These are phyloP conservation scores for Diglossa cyanea DNA, from an alignment of 2,797 vertebrate species.

Conservation along the genomic window DNA sequence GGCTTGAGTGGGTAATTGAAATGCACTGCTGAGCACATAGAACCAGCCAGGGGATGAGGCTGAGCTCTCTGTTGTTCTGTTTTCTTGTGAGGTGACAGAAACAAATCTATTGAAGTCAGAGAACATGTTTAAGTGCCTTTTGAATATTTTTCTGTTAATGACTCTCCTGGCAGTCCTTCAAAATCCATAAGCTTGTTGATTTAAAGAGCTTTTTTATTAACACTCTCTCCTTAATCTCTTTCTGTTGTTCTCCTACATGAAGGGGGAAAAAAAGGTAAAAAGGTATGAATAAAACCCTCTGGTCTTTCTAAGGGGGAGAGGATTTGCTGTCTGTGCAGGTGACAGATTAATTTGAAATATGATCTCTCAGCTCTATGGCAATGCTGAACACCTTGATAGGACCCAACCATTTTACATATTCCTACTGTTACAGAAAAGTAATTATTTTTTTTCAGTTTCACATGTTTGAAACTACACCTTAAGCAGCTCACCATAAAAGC, in stretches of 20 bases:
- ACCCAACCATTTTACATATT: background rate
- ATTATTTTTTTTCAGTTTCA: background rate
- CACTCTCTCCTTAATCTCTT: constrained; percentile 33
- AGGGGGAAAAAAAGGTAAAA: background rate
- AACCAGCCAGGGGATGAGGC: background rate
- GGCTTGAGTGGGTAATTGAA: background rate
- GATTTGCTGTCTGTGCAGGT: background rate
- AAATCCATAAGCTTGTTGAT: constrained; percentile 54
- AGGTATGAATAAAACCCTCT: background rate
- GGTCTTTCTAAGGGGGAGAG: background rate
- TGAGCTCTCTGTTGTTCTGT: background rate
- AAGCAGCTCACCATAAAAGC: constrained; percentile 11
- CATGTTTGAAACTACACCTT: constrained; percentile 23
- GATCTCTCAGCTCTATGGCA: background rate
- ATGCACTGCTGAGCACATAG: background rate
- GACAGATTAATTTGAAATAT: background rate
- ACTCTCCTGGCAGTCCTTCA: constrained; percentile 61
- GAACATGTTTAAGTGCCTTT: constrained; percentile 42
- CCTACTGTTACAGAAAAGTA: background rate
- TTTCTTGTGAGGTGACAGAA: constrained; percentile 42
- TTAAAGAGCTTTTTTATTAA: constrained; percentile 52
- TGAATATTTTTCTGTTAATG: constrained; percentile 58
- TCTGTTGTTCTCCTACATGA: constrained; percentile 1
- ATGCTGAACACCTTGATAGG: background rate
- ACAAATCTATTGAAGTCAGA: constrained; percentile 42